Evolutionary conservation across 2,797 vertebrate genomes (phyloP).

Genomic region (Platalea minor): DNA sequence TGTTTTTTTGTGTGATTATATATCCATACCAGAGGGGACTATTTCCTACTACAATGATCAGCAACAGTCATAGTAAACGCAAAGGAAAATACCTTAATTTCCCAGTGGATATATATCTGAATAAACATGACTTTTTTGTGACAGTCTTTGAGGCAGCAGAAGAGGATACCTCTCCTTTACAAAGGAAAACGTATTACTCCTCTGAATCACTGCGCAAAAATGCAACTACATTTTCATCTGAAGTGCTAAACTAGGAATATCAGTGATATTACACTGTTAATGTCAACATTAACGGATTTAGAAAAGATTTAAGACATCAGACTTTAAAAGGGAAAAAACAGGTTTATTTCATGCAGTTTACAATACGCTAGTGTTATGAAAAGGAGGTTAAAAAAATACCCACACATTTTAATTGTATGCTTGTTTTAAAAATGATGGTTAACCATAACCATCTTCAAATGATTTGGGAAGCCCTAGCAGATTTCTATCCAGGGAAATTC

Average conservation of each 20-base stretch:
- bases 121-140: not conserved
- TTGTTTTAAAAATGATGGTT: conserved; percentile 44
- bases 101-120: not conserved
- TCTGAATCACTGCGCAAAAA: not conserved
- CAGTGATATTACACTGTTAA: not conserved
- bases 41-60: not conserved
- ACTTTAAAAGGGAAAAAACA: conserved; percentile 45
- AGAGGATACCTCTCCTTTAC: not conserved
- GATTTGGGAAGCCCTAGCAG: conserved; percentile 16
- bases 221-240: not conserved
- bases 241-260: not conserved
- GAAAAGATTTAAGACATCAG: conserved; percentile 7
- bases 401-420: conserved; percentile 18
- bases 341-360: conserved; percentile 57
- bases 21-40: not conserved
- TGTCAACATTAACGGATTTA: not conserved
- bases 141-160: not conserved
- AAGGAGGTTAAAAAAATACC: conserved; percentile 60
- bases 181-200: not conserved
- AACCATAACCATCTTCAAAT: conserved; percentile 28
- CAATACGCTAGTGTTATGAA: conserved; percentile 42
- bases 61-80: not conserved
- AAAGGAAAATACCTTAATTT: not conserved
- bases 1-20: not conserved
- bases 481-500: not conserved